A percentile compares a stretch with the other conserved stretches of the same genome.
These are phyloP conservation scores for Callopanchax toddi DNA, from an alignment of 2,113 vertebrate species.

Conservation along the genomic window DNA sequence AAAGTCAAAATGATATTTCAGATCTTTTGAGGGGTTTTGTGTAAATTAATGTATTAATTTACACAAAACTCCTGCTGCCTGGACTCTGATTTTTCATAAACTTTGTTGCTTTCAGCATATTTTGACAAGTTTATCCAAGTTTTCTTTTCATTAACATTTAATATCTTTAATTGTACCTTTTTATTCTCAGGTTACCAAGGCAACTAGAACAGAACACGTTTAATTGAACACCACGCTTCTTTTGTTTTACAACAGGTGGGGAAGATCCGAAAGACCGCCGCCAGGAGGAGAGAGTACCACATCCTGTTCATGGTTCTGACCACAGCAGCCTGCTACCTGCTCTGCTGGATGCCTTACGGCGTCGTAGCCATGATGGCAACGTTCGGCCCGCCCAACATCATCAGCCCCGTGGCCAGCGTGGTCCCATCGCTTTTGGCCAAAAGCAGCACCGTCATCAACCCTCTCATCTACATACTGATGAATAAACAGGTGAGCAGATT, in stretches of 20 bases:
- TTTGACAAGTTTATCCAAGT: too few relatives aligned
- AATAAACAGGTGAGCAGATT: constrained; percentile 82
- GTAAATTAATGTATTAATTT: too few relatives aligned
- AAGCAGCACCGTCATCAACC: constrained; percentile 88
- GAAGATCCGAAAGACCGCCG: constrained; percentile 81
- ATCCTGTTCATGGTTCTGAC: constrained; percentile 86
- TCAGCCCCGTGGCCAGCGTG: constrained; percentile 82
- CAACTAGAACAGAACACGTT: too few relatives aligned
- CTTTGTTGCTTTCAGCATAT: too few relatives aligned
- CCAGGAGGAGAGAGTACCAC: constrained; percentile 82
- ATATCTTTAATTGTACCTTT: too few relatives aligned
- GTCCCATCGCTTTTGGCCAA: constrained; percentile 86
- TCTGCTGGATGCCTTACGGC: constrained; percentile 87
- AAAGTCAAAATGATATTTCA: not conserved
- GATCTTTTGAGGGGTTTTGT: too few relatives aligned
- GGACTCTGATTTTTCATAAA: too few relatives aligned
- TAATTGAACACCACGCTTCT: too few relatives aligned
- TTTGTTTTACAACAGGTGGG: constrained; percentile 78
- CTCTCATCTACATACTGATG: constrained; percentile 88
- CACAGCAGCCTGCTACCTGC: constrained; percentile 81
- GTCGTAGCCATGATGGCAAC: constrained; percentile 85
- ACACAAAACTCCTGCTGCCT: not conserved
- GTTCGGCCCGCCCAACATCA: constrained; percentile 80
- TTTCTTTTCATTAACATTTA: too few relatives aligned
- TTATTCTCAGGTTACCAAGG: too few relatives aligned